A percentile compares a stretch with the other conserved stretches of the same genome.
phyloP scores from a whole-genome alignment of 1,140 invertebrate genomes.

The Whitmania pigra region DNA sequence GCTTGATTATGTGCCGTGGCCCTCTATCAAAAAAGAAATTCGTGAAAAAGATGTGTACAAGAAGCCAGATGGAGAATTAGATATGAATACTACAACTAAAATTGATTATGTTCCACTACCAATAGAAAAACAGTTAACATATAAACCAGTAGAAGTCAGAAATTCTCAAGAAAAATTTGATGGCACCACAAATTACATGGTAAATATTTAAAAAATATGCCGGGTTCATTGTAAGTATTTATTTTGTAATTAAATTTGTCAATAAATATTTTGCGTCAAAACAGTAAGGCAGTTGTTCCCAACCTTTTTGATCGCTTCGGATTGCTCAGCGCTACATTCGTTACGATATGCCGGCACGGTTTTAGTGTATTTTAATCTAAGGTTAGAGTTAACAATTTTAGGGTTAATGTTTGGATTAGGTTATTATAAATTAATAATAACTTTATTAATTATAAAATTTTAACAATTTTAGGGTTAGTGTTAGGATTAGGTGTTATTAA shows the following conservation, averaged over 20 bases:
- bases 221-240: not conserved
- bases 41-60: conserved; percentile 26
- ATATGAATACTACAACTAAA: conserved; percentile 32
- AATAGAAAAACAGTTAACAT: conserved; percentile 28
- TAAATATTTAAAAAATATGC: not conserved
- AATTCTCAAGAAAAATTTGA: conserved; percentile 35
- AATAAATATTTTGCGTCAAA: no score
- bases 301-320: no score
- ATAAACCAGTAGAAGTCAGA: conserved; percentile 22
- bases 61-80: conserved; percentile 32
- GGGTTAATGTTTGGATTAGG: no score
- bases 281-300: no score
- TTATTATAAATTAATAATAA: no score
- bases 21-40: conserved; percentile 22
- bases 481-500: no score
- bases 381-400: no score
- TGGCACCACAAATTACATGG: conserved; percentile 38
- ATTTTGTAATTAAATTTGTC: not conserved
- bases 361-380: no score
- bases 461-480: no score
- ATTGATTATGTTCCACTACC: conserved; percentile 29
- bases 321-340: no score
- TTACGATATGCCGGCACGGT: no score
- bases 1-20: conserved; percentile 23
- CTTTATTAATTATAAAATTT: no score